These are phyloP conservation scores for Chrysaora quinquecirrha DNA, from an alignment of 30 jellyfish, hydroid and myxozoan genomes.

Conservation along the genomic window DNA sequence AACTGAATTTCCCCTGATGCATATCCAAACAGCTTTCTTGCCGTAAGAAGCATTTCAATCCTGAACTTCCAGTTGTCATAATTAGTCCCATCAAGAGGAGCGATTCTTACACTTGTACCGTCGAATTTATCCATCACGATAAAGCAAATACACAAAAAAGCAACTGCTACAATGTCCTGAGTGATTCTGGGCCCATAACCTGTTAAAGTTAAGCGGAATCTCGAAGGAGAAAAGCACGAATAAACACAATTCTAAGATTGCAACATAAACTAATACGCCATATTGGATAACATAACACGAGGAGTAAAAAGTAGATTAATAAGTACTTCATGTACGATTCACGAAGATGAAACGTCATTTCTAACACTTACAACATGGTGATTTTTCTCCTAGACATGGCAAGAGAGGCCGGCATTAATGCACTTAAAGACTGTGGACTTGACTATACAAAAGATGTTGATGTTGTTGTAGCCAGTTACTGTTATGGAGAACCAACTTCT, in stretches of 20 bases:
- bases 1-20: conserved; percentile 44
- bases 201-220: not conserved
- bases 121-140: conserved; percentile 33
- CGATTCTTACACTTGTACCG: not conserved
- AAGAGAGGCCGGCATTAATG: conserved; percentile 92
- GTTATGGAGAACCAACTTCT: conserved; percentile 97
- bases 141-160: not conserved
- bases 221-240: too few species aligned
- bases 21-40: conserved; percentile 39
- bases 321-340: too few species aligned
- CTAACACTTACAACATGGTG: too few species aligned
- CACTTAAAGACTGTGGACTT: conserved; percentile 87
- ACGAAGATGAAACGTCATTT: too few species aligned
- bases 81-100: not conserved
- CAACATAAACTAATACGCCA: too few species aligned
- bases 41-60: conserved; percentile 36
- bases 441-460: conserved; percentile 67
- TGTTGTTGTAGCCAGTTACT: conserved; percentile 97
- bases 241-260: too few species aligned
- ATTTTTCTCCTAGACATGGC: conserved; percentile 72
- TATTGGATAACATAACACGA: too few species aligned
- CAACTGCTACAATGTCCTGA: not conserved
- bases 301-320: too few species aligned
- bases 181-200: conserved; percentile 27
- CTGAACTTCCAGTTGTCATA: conserved; percentile 6